Base-by-base conservation (phyloP, 35 echinoderm and acorn worm species). In the Stichopus chloronotus region DNA sequence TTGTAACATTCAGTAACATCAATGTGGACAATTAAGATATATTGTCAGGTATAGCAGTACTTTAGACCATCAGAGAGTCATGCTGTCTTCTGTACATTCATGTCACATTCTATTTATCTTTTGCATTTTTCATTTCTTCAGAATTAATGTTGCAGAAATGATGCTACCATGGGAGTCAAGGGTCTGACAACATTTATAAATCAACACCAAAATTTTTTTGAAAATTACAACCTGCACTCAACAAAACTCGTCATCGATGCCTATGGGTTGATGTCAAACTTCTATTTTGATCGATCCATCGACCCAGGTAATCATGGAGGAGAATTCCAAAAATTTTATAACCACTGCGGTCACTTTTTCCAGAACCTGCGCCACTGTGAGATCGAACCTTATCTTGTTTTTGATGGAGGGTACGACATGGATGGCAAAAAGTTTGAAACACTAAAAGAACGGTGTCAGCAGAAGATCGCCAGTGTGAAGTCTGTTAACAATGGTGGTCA, bases 401-500 rank as follows among this genome's bases (percentile, higher is more conserved):
- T 99, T 83, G 97, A 99, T 92, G 97, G 97, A 25, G 94, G 86
- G 8, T 92, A 92, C 21, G 95, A 96, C 68, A 56, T 94, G 19
- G 95, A 99, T 76, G 95, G 94, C 56, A 99, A 99, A 72, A 99
- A 96, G 86, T 86, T 93, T 83, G 76, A 87, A 8, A 96, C 95
- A 3, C 71, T 92, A 23, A 94, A 94, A 19, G 77, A 92, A 7
- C 84, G 97, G 17, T 87, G 71, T 30, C 63, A 90, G 76, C 76
- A 96, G 17, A 84, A 92, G 14, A 94, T 99, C 10, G 63, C 83
- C 9, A 83, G 59, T 11, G 93, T 94, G 4, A 78, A 78, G 13
- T 87, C 71, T 21, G 80, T 95, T 68, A 55, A 55, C 30, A 57
- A 53, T 89, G 97, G 95, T 9, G 43, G 92, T 8, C 25, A 71